These are phyloP conservation scores for Sepioteuthis lessoniana DNA, from an alignment of 2,888 invertebrate genomes.

Conservation along the genomic window DNA sequence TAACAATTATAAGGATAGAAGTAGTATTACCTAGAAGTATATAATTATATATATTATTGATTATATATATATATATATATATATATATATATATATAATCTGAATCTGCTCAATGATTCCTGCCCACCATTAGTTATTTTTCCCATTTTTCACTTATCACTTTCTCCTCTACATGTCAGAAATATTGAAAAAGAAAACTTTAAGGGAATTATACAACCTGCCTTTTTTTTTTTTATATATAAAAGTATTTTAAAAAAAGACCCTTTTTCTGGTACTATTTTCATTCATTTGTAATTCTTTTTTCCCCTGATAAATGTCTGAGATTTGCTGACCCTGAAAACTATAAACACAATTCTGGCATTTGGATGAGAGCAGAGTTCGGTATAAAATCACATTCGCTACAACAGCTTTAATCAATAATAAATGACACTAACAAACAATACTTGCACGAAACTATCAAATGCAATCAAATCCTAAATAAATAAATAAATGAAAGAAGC, in stretches of 20 bases:
- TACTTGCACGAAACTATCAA: not conserved
- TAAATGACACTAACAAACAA: slow-evolving; percentile 2
- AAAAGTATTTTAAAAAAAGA: no score
- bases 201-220: not conserved
- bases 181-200: not conserved
- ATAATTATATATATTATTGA: not conserved
- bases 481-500: slow-evolving; percentile 6
- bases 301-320: not conserved
- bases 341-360: not conserved
- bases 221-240: no score
- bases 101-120: not conserved
- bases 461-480: not conserved
- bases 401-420: not conserved
- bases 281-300: not conserved
- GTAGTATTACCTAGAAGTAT: not conserved
- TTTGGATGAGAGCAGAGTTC: not conserved
- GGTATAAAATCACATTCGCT: not conserved
- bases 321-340: slow-evolving; percentile 2
- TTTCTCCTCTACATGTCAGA: not conserved
- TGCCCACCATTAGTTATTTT: not conserved
- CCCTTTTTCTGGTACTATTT: no score
- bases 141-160: not conserved
- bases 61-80: not conserved
- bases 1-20: no score
- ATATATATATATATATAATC: not conserved